phyloP scores from a whole-genome alignment of 2,888 invertebrate species.

The Conistra vaccinii region DNA sequence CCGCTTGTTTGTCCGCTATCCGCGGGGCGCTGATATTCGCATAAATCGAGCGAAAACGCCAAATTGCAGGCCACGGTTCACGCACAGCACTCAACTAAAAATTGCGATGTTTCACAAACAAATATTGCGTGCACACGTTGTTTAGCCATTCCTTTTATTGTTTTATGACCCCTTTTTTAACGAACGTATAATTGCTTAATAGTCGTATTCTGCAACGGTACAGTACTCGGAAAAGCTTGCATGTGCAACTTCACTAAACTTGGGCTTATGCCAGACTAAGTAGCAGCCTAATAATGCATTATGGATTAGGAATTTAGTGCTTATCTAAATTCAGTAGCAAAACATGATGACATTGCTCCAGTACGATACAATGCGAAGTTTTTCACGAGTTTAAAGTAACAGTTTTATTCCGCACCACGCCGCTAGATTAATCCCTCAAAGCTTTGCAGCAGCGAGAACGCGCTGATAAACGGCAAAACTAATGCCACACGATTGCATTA shows the following conservation, averaged over 20 bases:
- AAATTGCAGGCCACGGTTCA: conserved; percentile 87
- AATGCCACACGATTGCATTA: conserved; percentile 89
- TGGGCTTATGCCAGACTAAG: conserved; percentile 74
- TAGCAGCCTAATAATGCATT: conserved; percentile 76
- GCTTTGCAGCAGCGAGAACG: conserved; percentile 83
- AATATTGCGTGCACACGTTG: conserved; percentile 82
- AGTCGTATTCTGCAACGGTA: conserved; percentile 60
- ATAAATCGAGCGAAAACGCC: conserved; percentile 88
- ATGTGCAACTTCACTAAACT: conserved; percentile 71
- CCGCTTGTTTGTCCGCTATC: conserved; percentile 88
- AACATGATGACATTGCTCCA: conserved; percentile 68
- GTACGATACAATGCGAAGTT: conserved; percentile 70
- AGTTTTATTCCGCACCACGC: conserved; percentile 80
- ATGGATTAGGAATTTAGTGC: conserved; percentile 74
- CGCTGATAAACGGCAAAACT: conserved; percentile 88
- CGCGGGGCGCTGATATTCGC: conserved; percentile 84
- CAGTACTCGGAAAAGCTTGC: conserved; percentile 68
- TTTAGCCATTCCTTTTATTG: conserved; percentile 77
- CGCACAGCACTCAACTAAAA: conserved; percentile 86
- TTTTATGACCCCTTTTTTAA: conserved; percentile 75
- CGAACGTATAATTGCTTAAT: conserved; percentile 72
- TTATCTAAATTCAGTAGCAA: conserved; percentile 74
- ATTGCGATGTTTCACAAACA: conserved; percentile 85
- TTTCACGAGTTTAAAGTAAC: conserved; percentile 76
- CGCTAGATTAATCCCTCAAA: conserved; percentile 89